A percentile compares a stretch with the other conserved stretches of the same genome.
Evolutionary conservation across 2,888 invertebrate species (phyloP).

Genomic region (Archips crataeganus): DNA sequence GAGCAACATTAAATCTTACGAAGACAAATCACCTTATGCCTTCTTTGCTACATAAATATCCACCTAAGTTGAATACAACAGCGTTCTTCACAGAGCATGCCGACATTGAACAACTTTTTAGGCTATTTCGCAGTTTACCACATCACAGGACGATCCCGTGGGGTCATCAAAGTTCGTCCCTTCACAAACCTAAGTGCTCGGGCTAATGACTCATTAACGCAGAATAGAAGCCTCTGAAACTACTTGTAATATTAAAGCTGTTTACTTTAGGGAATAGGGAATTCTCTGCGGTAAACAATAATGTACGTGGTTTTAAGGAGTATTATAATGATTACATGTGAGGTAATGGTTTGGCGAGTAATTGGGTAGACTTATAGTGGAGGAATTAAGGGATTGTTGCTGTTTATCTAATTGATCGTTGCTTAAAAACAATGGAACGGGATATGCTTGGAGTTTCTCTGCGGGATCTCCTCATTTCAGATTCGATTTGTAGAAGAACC

Average conservation of each 20-base stretch:
- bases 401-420: neutral
- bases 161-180: conserved; percentile 40
- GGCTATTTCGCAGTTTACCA: conserved; percentile 16
- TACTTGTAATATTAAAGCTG: conserved; percentile 42
- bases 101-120: conserved; percentile 16
- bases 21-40: conserved; percentile 30
- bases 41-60: neutral
- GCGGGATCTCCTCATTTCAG: too few relatives aligned
- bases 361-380: neutral
- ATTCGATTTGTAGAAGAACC: too few relatives aligned
- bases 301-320: conserved; percentile 38
- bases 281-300: conserved; percentile 40
- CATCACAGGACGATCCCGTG: conserved; percentile 31
- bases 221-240: conserved; percentile 40
- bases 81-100: conserved; percentile 4
- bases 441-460: too few relatives aligned
- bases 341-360: neutral
- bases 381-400: neutral
- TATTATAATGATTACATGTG: conserved; percentile 15
- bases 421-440: too few relatives aligned
- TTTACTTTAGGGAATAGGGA: conserved; percentile 41
- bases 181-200: conserved; percentile 41
- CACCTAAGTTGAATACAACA: neutral
- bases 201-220: conserved; percentile 42
- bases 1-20: conserved; percentile 24